phyloP scores from a whole-genome alignment of 2,888 invertebrate species.

The Tethea ocularis region DNA sequence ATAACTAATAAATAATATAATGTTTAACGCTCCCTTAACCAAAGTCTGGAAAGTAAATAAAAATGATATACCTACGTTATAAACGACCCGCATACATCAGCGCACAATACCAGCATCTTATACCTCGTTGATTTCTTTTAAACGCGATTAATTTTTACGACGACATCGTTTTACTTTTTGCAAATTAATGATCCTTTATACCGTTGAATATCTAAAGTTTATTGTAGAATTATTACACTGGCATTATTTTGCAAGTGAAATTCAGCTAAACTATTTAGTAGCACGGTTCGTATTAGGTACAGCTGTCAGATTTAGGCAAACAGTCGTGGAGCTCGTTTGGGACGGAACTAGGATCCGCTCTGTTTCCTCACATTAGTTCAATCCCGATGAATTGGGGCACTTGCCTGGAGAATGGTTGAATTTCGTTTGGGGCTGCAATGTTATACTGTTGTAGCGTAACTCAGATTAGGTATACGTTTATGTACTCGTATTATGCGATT shows the following conservation, averaged over 20 bases:
- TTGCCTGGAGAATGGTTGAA: conserved; percentile 48
- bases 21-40: neutral
- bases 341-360: conserved; percentile 51
- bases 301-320: conserved; percentile 73
- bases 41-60: neutral
- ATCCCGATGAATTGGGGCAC: conserved; percentile 63
- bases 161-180: conserved; percentile 18
- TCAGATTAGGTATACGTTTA: neutral
- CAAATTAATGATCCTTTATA: conserved; percentile 32
- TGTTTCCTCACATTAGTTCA: conserved; percentile 73
- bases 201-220: conserved; percentile 13
- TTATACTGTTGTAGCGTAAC: conserved; percentile 8
- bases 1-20: neutral
- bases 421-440: conserved; percentile 26
- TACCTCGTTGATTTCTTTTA: conserved; percentile 26
- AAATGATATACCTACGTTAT: neutral
- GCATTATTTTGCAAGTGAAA: conserved; percentile 1
- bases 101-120: conserved; percentile 18
- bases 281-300: conserved; percentile 57
- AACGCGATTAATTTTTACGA: conserved; percentile 26
- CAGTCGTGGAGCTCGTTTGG: conserved; percentile 60
- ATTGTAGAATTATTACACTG: neutral
- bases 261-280: conserved; percentile 32
- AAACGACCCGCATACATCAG: conserved; percentile 5
- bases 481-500: neutral